These are phyloP conservation scores for Bicyclus anynana DNA, from an alignment of 1,140 invertebrate genomes.

Conservation along the genomic window DNA sequence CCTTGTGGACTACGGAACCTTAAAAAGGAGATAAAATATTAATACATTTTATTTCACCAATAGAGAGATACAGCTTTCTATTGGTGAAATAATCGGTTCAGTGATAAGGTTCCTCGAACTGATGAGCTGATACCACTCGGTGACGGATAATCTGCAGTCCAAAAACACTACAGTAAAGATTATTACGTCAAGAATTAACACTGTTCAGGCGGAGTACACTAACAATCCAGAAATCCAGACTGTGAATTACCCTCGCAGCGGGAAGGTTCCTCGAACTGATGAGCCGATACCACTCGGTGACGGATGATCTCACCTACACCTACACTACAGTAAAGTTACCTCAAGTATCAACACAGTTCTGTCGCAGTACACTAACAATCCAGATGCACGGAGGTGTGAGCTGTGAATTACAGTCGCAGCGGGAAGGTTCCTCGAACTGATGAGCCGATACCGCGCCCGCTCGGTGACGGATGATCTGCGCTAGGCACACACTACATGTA, in stretches of 20 bases:
- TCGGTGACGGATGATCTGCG: constrained; percentile 25
- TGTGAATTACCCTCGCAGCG: constrained; percentile 51
- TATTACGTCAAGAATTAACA: constrained; percentile 55
- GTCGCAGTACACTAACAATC: constrained; percentile 16
- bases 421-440: constrained; percentile 41
- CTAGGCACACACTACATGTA: too few relatives aligned
- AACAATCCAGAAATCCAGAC: constrained; percentile 29
- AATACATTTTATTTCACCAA: constrained; percentile 15
- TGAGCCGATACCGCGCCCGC: constrained; percentile 28
- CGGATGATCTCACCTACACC: constrained; percentile 9
- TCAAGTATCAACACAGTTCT: constrained; percentile 43
- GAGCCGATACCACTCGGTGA: constrained; percentile 28
- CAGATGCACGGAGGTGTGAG: constrained; percentile 45
- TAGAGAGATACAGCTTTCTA: constrained; percentile 42
- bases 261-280: constrained; percentile 41
- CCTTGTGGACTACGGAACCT: too few relatives aligned
- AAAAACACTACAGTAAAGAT: background rate
- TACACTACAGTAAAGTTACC: too few relatives aligned
- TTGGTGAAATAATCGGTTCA: constrained; percentile 51
- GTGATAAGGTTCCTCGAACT: constrained; percentile 41
- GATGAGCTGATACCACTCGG: constrained; percentile 30
- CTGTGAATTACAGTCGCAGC: constrained; percentile 50
- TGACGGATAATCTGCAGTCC: constrained; percentile 16
- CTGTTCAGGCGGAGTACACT: background rate
- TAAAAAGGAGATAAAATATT: too few relatives aligned